Evolutionary conservation across 2,113 vertebrate species (phyloP), one percentile per base, ranked within the genome.

Genomic region (Carollia perspicillata): DNA sequence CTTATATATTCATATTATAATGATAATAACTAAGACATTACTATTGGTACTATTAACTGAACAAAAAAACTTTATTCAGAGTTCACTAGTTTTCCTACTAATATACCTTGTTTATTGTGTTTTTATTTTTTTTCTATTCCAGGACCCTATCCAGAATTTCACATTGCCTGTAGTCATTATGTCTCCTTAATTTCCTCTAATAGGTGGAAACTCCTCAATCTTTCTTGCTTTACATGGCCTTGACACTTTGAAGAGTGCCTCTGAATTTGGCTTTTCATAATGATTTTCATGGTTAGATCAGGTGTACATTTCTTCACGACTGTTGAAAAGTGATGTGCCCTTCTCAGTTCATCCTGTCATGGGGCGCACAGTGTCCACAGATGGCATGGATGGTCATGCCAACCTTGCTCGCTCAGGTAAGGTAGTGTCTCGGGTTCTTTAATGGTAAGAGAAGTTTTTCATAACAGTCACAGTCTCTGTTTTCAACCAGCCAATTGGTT

Each of bases 311-410:
- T 93, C 63, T 53, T 13, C 13, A 53, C 83, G 8, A 23, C 4
- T 53, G n/a, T 0, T 14, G 33, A 44, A 28, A 72, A 71, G 40
- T 3, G 8, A 51, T 42, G 28, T 30, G 2, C 2, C 12, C 4
- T 37, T n/a, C 8, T 80, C 33, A 26, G 77, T 47, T 23, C 1
- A 84, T 77, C 20, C 5, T 66, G 0, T 14, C 17, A 42, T 0
- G 9, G 6, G 1, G 1, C 33, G 0, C 2, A 28, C 26, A 5
- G 8, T 11, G 6, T 63, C 23, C 1, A 44, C 2, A 23, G 2
- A 11, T 26, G 16, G 17, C 0, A 20, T 4, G 28, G 22, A 28
- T 49, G n/a, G 8, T 42, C 11, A 49, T 0, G 0, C 40, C 40
- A 33, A n/a, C 5, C 26, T 16, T 91, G 20, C 72, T 6, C 30